Evolutionary conservation across 2,888 invertebrate genomes (phyloP), one percentile per base, ranked within the genome.

Genomic region (Bellardia pandia): DNA sequence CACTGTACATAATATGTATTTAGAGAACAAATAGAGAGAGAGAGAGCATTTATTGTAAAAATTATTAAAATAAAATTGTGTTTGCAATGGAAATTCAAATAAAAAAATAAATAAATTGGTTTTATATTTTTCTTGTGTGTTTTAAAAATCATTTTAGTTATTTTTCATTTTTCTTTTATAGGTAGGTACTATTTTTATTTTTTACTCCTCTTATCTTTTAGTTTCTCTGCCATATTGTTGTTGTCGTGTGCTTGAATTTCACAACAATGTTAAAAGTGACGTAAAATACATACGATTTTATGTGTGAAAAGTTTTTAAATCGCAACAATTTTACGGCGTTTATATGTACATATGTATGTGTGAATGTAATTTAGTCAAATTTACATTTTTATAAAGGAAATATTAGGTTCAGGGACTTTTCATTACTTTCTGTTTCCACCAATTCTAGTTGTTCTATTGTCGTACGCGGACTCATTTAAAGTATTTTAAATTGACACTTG

Each of bases 211-310:
- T 45, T 56, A 30, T 53, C 11, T 64, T 56, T 30, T 23, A n/a
- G 51, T 51, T 1, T 71, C 16, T 16, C 23, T 23, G 23, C 23
- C 9, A 40, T 30, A 13, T 58, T 4, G 11, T 56, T 62, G 33
- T 53, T 16, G 58, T 86, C 40, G 30, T 64, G 72, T 86, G 71
- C 84, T 89, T 86, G 88, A 89, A 90, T 90, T 90, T 90, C 90
- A 90, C 89, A 89, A 89, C 80, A 60, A 40, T 56, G 5, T 58
- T 40, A 9, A 60, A 53, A 48, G 64, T 83, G 72, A 48, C 58
- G 51, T 56, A 74, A 14, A 16, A 74, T 30, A 16, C n/a, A n/a
- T n/a, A n/a, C 11, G 37, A 37, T 37, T 37, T 37, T 37, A 37
- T 37, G 37, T 37, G 37, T 6, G 37, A 37, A 37, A 37, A 37